phyloP scores from a whole-genome alignment of 2,113 vertebrate genomes.

The Microcebus lehilahytsara region DNA sequence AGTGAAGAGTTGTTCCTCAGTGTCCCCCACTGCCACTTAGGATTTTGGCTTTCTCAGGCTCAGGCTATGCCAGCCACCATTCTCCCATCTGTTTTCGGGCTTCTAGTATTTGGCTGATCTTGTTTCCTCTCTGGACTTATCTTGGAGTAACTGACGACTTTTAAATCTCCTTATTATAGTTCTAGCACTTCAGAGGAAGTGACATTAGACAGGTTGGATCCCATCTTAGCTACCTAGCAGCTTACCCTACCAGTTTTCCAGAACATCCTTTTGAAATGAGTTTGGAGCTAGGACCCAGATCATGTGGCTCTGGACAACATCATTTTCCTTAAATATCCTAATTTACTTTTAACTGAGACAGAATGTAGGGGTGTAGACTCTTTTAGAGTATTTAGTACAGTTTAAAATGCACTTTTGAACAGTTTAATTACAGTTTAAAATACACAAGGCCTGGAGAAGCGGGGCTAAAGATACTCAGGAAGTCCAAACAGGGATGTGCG shows the following conservation, averaged over 20 bases:
- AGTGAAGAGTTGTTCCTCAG: neutral
- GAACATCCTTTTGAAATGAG: neutral
- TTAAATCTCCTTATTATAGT: neutral
- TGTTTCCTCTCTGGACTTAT: neutral
- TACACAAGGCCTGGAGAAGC: neutral
- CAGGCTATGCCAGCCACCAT: neutral
- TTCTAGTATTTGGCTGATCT: neutral
- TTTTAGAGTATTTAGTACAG: neutral
- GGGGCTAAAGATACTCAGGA: neutral
- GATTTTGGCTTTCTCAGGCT: neutral
- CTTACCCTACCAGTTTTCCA: neutral
- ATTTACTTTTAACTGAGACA: neutral
- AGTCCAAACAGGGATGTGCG: neutral
- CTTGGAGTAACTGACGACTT: neutral
- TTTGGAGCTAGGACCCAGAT: neutral
- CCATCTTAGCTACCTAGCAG: neutral
- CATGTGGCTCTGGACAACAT: neutral
- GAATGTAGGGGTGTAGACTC: neutral
- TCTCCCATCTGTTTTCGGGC: neutral
- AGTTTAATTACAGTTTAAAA: neutral
- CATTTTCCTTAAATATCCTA: neutral
- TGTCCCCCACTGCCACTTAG: neutral
- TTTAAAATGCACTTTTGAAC: neutral
- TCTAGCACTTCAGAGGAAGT: neutral
- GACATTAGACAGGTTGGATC: neutral